These are phyloP conservation scores for Tigriopus californicus DNA, from an alignment of 2,888 invertebrate genomes.

Conservation along the genomic window DNA sequence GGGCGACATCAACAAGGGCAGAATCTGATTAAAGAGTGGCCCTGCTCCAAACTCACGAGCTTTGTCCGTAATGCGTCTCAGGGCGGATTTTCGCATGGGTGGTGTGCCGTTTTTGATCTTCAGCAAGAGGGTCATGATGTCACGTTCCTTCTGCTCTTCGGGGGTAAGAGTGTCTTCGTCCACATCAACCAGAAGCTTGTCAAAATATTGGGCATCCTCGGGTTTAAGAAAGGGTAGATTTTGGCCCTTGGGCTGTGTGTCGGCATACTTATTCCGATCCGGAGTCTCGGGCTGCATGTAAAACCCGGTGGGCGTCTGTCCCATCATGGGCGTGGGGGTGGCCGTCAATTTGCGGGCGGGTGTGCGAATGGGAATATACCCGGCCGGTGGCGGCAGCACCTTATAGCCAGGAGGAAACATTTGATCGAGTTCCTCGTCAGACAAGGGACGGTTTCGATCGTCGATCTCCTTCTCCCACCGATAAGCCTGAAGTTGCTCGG, in stretches of 20 bases:
- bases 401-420: conserved; percentile 98
- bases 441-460: conserved; percentile 83
- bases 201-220: conserved; percentile 98
- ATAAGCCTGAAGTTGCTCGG: conserved; percentile 93
- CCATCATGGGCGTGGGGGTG: conserved; percentile 86
- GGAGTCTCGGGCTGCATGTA: conserved; percentile 55
- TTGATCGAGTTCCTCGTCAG: conserved; percentile 90
- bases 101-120: conserved; percentile 99
- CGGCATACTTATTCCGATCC: conserved; percentile 69
- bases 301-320: conserved; percentile 63
- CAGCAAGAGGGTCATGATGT: conserved; percentile 92
- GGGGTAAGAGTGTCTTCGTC: conserved; percentile 88
- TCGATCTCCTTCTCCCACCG: conserved; percentile 98
- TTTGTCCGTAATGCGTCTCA: conserved; percentile 95
- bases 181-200: conserved; percentile 89
- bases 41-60: conserved; percentile 97
- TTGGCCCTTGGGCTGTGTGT: conserved; percentile 85
- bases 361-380: conserved; percentile 87
- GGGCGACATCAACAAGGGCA: conserved; percentile 98
- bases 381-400: conserved; percentile 71
- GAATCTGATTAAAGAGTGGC: conserved; percentile 93
- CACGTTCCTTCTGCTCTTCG: conserved; percentile 93
- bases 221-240: conserved; percentile 98
- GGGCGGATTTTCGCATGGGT: conserved; percentile 93
- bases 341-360: conserved; percentile 93